phyloP scores from a whole-genome alignment of 1,140 invertebrate genomes.

The Hermetia illucens region DNA sequence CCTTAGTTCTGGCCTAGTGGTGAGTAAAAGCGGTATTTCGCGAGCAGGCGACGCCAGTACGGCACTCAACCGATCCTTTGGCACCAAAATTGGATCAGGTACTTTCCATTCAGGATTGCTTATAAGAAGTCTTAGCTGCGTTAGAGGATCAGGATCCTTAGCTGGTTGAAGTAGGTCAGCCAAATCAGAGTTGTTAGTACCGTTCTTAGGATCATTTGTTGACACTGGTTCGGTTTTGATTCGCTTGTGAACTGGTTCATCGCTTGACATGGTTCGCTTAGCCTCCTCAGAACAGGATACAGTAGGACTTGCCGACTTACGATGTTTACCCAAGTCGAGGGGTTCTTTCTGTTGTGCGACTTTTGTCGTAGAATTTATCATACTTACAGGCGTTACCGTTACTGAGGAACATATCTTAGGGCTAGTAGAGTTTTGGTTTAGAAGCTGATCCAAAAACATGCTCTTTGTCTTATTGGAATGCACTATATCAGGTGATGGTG shows the following conservation, averaged over 20 bases:
- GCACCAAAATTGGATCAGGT: conserved; percentile 65
- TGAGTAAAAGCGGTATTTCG: conserved; percentile 59
- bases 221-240: conserved; percentile 30
- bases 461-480: conserved; percentile 15
- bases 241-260: conserved; percentile 41
- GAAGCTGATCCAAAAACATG: conserved; percentile 26
- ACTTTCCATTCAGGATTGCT: conserved; percentile 50
- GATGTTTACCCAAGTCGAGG: conserved; percentile 45
- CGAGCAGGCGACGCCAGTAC: conserved; percentile 54
- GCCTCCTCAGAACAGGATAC: conserved; percentile 45
- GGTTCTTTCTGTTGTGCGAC: conserved; percentile 42
- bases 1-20: conserved; percentile 50
- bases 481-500: conserved; percentile 42
- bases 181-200: background rate
- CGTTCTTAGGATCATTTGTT: no score
- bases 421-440: conserved; percentile 16
- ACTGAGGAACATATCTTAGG: conserved; percentile 2
- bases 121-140: conserved; percentile 56
- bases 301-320: conserved; percentile 42
- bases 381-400: conserved; percentile 1
- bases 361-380: conserved; percentile 3
- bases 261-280: conserved; percentile 27
- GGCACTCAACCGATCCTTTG: conserved; percentile 52
- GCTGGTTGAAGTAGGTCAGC: conserved; percentile 25
- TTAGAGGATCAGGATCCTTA: conserved; percentile 45